Base-by-base conservation (phyloP, 2,113 vertebrate genomes). In the Zeus faber region DNA sequence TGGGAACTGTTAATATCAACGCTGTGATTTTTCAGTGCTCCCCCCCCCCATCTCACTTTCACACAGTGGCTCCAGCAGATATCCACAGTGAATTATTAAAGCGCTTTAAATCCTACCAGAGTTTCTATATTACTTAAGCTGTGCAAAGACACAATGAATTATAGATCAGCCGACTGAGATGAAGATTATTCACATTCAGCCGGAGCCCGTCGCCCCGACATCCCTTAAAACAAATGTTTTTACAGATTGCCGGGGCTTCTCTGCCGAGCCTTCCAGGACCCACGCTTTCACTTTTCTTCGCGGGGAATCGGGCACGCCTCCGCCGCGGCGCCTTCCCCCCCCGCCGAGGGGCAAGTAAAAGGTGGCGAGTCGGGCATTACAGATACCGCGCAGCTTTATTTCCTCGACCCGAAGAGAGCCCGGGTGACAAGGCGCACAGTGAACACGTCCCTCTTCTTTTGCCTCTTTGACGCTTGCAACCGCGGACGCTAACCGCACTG, bases 11-110 rank as follows among this genome's bases (percentile, higher is more conserved):
- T n/a, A n/a, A n/a, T n/a, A n/a, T n/a, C n/a, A n/a, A n/a, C n/a
- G n/a, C n/a, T n/a, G n/a, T n/a, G n/a, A n/a, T n/a, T n/a, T n/a
- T n/a, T n/a, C n/a, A n/a, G n/a, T n/a, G n/a, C n/a, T n/a, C n/a
- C 11, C 49, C 48, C 18, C 4, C 14, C 16, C 27, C 31, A 58
- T 50, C 14, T 29, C 43, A 68, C 47, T 24, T 23, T 48, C 58
- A 23, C n/a, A 43, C 29, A 6, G 13, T 47, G 24, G 21, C 40
- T 70, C 27, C n/a, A 27, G 49, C 41, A 67, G 49, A 75, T 67
- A 69, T 61, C 54, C 49, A 48, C 13, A 1, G 45, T 86, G 48
- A 80, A 89, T 88, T 86, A 86, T 84, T 87, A 46, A 85, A 71
- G 49, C 52, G 26, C 58, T 73, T 80, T 72, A 63, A 77, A 82